phyloP scores from a whole-genome alignment of 2,888 invertebrate genomes.

The Meteorus colon region DNA sequence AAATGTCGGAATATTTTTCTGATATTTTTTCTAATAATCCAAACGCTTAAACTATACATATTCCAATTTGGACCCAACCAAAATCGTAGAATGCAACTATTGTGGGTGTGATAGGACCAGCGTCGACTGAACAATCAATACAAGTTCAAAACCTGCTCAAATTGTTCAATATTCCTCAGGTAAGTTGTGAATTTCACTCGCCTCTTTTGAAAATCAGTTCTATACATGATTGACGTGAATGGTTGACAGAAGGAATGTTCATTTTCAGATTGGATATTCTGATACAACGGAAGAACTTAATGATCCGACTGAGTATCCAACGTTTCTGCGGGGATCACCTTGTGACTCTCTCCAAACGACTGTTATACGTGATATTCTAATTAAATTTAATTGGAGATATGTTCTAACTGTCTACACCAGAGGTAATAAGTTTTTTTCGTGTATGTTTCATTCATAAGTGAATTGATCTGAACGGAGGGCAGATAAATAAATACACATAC shows the following conservation, averaged over 20 bases:
- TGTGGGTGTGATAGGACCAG: constrained; percentile 84
- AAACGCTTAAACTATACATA: too few relatives aligned
- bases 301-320: constrained; percentile 83
- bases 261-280: constrained; percentile 82
- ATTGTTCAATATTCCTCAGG: constrained; percentile 77
- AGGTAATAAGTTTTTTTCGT: constrained; percentile 74
- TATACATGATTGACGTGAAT: too few relatives aligned
- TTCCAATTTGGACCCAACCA: neutral
- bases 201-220: too few relatives aligned
- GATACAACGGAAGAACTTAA: constrained; percentile 85
- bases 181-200: constrained; percentile 43
- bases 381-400: constrained; percentile 85
- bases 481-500: too few relatives aligned
- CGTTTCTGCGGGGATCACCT: constrained; percentile 86
- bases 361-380: constrained; percentile 81
- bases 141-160: constrained; percentile 86
- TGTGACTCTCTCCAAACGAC: constrained; percentile 86
- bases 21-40: too few relatives aligned
- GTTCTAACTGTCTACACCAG: constrained; percentile 85
- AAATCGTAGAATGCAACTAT: constrained; percentile 72
- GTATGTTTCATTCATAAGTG: neutral
- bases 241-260: neutral
- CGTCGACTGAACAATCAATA: constrained; percentile 81
- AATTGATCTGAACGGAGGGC: too few relatives aligned
- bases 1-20: too few relatives aligned